Base-by-base conservation (phyloP, 1,140 invertebrate species). In the Drosophila guanche region DNA sequence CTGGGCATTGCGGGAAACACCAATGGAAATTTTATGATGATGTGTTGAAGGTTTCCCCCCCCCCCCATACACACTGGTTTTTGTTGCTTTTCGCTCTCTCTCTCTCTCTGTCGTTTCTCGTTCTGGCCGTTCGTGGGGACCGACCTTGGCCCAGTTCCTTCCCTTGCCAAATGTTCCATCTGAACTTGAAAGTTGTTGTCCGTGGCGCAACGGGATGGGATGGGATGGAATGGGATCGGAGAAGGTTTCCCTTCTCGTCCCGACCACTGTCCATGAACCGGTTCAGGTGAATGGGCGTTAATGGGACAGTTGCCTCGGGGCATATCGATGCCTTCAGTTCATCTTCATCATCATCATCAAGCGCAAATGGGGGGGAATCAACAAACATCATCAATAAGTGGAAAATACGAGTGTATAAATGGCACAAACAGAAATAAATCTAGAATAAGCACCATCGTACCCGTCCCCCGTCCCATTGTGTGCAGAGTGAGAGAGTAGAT, bases 121-220 rank as follows among this genome's bases (percentile, higher is more conserved):
- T 86, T 86, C 73, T 76, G 71, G 52, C 57, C 42, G 61, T 20
- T 37, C 23, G 22, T 45, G 45, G 27, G 27, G 47, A 4, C 47
- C 59, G 83, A 88, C 81, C 81, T 86, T 86, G 81, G 74, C 81
- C 83, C 83, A 86, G 61, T 86, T 86, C 60, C 77, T 88, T 66
- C 16, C 45, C 65, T 65, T 78, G 81, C 83, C 83, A 86, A 86
- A 78, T 67, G 57, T 76, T 72, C 51, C 57, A 67, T 54, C 48
- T 88, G 81, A 86, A 88, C 81, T 81, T 88, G 83, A 86, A 88
- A 88, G 81, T 86, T 88, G 81, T 80, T 81, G 77, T 78, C 73
- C 79, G 27, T 83, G 78, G 63, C 25, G 10, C 22, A 55, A 62
- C 68, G 67, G 45, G 76, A 23, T 67, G 50, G 45, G n/a, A 51